A percentile compares a stretch with the other conserved stretches of the same genome.
phyloP scores from a whole-genome alignment of 2,797 vertebrate genomes.

The Lophotriccus pileatus region DNA sequence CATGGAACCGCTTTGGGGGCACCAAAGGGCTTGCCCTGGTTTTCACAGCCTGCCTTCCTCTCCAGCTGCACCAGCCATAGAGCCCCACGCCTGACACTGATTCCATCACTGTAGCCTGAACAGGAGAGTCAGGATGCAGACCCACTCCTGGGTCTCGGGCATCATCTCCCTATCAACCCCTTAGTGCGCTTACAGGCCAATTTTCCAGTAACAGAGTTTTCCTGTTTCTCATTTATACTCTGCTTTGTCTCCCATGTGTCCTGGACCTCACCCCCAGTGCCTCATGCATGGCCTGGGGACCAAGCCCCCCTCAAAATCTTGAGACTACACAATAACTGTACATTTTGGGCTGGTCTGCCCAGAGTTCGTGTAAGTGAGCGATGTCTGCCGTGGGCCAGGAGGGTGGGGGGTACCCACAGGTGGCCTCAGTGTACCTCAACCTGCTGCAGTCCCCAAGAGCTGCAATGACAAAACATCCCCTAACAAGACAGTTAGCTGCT shows the following conservation, averaged over 20 bases:
- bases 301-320: neutral
- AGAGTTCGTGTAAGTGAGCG: rapidly evolving
- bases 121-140: rapidly evolving
- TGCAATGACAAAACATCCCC: neutral
- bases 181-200: rapidly evolving
- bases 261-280: neutral
- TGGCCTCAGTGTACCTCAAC: neutral
- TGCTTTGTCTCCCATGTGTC: neutral
- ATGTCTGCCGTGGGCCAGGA: neutral
- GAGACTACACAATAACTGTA: rapidly evolving
- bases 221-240: neutral
- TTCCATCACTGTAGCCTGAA: neutral
- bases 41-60: neutral
- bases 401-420: rapidly evolving
- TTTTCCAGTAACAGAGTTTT: neutral
- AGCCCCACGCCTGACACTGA: neutral
- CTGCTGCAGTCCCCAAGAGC: neutral
- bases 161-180: neutral
- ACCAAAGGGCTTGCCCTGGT: rapidly evolving
- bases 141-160: rapidly evolving
- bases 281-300: neutral
- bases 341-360: neutral
- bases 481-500: neutral
- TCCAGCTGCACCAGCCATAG: rapidly evolving
- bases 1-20: rapidly evolving